A percentile compares a stretch with the other conserved stretches of the same genome.
Conservation (phyloP, 2,888 invertebrate genomes). For the Laspeyria flexula region DNA sequence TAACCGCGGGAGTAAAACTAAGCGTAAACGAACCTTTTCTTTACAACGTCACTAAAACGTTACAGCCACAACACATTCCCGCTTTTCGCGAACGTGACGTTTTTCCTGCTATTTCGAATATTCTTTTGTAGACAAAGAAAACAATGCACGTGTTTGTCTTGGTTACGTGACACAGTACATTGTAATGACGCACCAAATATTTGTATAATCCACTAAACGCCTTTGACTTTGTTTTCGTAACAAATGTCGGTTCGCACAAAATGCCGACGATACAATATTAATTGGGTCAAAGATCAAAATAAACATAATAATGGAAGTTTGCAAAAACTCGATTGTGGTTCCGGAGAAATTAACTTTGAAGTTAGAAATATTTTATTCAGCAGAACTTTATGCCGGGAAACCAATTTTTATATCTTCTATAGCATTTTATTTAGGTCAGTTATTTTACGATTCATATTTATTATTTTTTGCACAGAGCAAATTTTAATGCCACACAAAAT, state of each 20-base stretch:
- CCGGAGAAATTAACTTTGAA: background rate
- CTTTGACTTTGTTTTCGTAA: background rate
- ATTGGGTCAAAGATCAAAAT: background rate
- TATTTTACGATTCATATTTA: no score
- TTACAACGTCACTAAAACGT: slow-evolving; percentile 67
- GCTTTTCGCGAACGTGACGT: slow-evolving; percentile 34
- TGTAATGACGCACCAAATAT: slow-evolving; percentile 3
- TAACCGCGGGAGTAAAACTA: slow-evolving; percentile 44
- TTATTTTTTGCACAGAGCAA: no score
- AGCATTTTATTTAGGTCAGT: background rate
- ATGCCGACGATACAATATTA: background rate
- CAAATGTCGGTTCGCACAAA: background rate
- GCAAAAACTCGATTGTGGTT: background rate
- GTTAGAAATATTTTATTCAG: background rate
- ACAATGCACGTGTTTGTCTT: slow-evolving; percentile 11
- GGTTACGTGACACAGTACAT: slow-evolving; percentile 4
- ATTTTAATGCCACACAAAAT: no score
- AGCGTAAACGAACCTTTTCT: slow-evolving; percentile 60
- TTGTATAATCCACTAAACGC: background rate
- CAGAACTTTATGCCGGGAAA: no score
- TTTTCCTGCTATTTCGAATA: slow-evolving; percentile 24
- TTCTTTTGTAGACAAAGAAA: slow-evolving; percentile 32
- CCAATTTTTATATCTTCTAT: no score
- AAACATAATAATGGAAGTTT: background rate
- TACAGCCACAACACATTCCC: slow-evolving; percentile 57